These are phyloP conservation scores for Mystacornis crossleyi DNA, from an alignment of 2,113 vertebrate genomes.

Conservation along the genomic window DNA sequence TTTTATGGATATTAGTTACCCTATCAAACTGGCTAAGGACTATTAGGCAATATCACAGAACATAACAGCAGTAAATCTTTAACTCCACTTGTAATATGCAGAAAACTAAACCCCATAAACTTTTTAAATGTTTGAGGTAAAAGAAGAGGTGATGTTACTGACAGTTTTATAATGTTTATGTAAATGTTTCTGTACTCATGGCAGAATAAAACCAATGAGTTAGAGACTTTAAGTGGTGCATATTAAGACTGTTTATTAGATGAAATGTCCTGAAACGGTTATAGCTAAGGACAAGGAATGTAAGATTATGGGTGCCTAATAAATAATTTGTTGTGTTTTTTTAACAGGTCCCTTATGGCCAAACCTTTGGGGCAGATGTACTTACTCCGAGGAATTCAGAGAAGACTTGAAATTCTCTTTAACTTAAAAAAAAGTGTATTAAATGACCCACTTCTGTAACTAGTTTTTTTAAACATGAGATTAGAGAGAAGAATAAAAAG, in stretches of 20 bases:
- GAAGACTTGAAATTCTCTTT: background rate
- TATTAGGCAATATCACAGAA: background rate
- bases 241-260: background rate
- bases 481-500: background rate
- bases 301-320: background rate
- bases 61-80: background rate
- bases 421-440: background rate
- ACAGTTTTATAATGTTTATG: background rate
- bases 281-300: background rate
- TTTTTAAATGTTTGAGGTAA: background rate
- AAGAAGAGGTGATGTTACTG: background rate
- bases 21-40: background rate
- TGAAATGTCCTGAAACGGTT: background rate
- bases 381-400: background rate
- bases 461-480: background rate
- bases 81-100: background rate
- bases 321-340: background rate
- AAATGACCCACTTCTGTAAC: background rate
- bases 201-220: background rate
- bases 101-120: background rate
- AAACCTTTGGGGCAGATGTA: background rate
- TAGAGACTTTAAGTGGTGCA: background rate
- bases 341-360: background rate
- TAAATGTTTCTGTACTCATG: background rate
- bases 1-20: background rate